These are phyloP conservation scores for Whitmania pigra DNA, from an alignment of 1,140 invertebrate genomes.

Conservation along the genomic window DNA sequence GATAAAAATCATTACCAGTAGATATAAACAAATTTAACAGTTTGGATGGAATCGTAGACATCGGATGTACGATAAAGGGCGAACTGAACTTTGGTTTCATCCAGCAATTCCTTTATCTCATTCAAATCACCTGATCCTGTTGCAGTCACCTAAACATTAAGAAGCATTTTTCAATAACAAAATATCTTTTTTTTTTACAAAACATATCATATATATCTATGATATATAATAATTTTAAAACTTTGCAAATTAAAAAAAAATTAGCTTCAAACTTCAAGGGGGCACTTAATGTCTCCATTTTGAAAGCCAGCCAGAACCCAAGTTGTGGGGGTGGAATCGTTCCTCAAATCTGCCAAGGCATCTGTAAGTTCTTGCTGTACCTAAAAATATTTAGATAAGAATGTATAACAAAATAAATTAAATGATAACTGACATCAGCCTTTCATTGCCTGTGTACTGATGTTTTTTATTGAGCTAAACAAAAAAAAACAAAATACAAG, in stretches of 20 bases:
- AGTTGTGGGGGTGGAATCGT: constrained; percentile 26
- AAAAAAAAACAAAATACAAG: too few relatives aligned
- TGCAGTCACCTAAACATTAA: background rate
- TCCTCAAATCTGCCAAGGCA: constrained; percentile 29
- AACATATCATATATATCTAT: too few relatives aligned
- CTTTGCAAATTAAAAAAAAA: background rate
- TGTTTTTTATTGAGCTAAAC: too few relatives aligned
- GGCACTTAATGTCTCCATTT: constrained; percentile 33
- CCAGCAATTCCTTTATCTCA: constrained; percentile 29
- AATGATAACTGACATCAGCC: too few relatives aligned
- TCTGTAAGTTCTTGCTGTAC: constrained; percentile 30
- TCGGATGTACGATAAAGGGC: constrained; percentile 34
- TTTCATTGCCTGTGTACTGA: too few relatives aligned
- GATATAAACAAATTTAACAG: constrained; percentile 40
- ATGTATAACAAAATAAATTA: too few relatives aligned
- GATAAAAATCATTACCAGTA: constrained; percentile 32
- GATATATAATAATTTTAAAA: too few relatives aligned
- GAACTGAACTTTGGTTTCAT: constrained; percentile 33
- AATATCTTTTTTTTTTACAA: constrained; percentile 12
- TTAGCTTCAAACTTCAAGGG: constrained; percentile 25
- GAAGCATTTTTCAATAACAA: constrained; percentile 20
- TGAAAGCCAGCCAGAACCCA: constrained; percentile 33
- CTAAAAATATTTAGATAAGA: constrained; percentile 15
- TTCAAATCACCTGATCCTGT: constrained; percentile 31
- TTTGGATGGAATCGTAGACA: constrained; percentile 34